Conservation (phyloP, 2,113 vertebrate genomes). For the Ictalurus punctatus region DNA sequence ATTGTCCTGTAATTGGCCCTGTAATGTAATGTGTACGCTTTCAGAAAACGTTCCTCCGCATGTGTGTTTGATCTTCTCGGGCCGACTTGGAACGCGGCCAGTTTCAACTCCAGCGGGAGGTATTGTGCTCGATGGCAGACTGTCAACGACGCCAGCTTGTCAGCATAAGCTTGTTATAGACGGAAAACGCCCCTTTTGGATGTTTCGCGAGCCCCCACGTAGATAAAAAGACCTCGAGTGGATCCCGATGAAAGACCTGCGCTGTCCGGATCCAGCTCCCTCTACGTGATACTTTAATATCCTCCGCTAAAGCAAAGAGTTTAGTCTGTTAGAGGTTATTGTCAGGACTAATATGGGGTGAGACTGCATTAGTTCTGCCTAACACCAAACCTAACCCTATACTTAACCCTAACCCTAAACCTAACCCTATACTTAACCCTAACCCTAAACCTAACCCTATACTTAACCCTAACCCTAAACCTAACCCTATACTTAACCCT, state of each 20-base stretch:
- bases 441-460: too few species aligned
- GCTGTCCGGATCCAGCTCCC: conserved; percentile 30
- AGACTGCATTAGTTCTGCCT: background rate
- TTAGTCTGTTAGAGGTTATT: conserved; percentile 18
- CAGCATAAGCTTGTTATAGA: conserved; percentile 40
- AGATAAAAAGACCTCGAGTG: conserved; percentile 46
- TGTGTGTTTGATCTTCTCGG: conserved; percentile 49
- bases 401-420: too few species aligned
- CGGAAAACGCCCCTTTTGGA: conserved; percentile 41
- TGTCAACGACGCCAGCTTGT: conserved; percentile 48
- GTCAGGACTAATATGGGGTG: background rate
- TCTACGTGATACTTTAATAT: conserved; percentile 35
- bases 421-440: too few species aligned
- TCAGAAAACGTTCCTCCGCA: conserved; percentile 31
- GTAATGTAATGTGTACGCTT: conserved; percentile 35
- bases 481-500: too few species aligned
- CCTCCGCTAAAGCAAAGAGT: background rate
- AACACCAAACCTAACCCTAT: too few species aligned
- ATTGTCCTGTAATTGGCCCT: conserved; percentile 27
- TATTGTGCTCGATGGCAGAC: conserved; percentile 45
- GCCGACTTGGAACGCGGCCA: conserved; percentile 51
- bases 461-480: too few species aligned
- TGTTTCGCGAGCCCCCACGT: conserved; percentile 33
- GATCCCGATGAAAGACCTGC: conserved; percentile 46
- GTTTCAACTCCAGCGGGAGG: conserved; percentile 53